Conservation (phyloP, 2,888 invertebrate species). For the Cosmorhoe ocellata region DNA sequence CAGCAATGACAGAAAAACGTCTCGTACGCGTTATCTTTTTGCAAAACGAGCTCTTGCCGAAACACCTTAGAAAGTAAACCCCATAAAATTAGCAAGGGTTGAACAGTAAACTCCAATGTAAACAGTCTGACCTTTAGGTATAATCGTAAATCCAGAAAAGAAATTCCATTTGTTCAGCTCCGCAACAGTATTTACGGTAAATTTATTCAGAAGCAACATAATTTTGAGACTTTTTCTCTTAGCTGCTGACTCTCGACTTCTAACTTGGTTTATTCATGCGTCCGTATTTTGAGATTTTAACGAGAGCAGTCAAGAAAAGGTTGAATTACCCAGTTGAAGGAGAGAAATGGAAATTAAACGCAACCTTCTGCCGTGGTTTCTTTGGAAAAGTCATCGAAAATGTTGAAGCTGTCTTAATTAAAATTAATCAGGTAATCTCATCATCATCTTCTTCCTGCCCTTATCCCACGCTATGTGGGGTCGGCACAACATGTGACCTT, state of each 20-base stretch:
- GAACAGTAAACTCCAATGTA: slow-evolving; percentile 28
- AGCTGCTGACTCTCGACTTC: slow-evolving; percentile 2
- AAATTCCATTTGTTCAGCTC: slow-evolving; percentile 27
- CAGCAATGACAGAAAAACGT: neutral
- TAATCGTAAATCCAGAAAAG: slow-evolving; percentile 31
- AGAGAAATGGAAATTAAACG: neutral
- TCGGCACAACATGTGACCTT: too few relatives aligned
- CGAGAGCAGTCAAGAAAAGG: slow-evolving; percentile 8
- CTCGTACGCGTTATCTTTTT: slow-evolving; percentile 1
- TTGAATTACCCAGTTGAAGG: neutral
- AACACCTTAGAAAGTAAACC: slow-evolving; percentile 13
- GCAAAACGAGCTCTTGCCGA: slow-evolving; percentile 4
- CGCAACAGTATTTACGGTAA: slow-evolving; percentile 27
- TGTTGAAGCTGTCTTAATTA: too few relatives aligned
- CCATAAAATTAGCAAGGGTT: slow-evolving; percentile 31
- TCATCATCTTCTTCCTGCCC: too few relatives aligned
- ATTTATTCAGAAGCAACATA: slow-evolving; percentile 33
- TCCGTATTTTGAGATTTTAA: slow-evolving; percentile 19
- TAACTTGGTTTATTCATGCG: slow-evolving; percentile 18
- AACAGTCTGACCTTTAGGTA: slow-evolving; percentile 26
- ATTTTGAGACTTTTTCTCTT: slow-evolving; percentile 20
- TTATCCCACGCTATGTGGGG: too few relatives aligned
- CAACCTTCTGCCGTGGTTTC: too few relatives aligned
- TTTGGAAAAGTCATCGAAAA: too few relatives aligned
- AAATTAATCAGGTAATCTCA: too few relatives aligned